Evolutionary conservation across 2,888 invertebrate species (phyloP).

Genomic region (Dasysyrphus albostriatus): DNA sequence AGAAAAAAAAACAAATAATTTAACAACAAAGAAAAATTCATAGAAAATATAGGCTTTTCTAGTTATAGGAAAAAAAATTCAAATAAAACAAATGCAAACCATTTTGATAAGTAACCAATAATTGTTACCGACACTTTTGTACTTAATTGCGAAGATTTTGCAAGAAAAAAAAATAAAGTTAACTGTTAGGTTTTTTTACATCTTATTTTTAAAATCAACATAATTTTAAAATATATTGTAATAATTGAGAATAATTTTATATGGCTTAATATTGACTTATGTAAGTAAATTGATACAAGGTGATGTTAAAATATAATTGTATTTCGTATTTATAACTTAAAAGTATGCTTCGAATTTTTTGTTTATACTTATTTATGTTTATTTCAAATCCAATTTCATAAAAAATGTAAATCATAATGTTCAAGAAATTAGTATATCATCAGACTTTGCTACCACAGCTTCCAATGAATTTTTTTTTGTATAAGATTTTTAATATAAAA

Average conservation of each 20-base stretch:
- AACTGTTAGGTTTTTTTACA: constrained; percentile 40
- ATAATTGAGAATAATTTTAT: constrained; percentile 9
- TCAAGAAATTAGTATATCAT: background rate
- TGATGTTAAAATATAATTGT: background rate
- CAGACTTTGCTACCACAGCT: constrained; percentile 22
- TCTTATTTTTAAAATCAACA: constrained; percentile 11
- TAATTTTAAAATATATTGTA: background rate
- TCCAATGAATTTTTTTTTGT: constrained; percentile 27
- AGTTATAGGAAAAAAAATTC: constrained; percentile 44
- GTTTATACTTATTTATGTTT: background rate
- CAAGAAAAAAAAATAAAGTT: constrained; percentile 47
- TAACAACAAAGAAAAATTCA: constrained; percentile 53
- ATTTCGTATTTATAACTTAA: background rate
- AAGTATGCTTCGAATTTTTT: constrained; percentile 36
- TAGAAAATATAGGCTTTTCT: constrained; percentile 67
- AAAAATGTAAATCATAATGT: background rate
- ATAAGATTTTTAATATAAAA: constrained; percentile 34
- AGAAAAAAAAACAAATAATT: constrained; percentile 36
- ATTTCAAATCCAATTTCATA: constrained; percentile 6
- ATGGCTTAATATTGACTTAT: constrained; percentile 12
- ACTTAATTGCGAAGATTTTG: constrained; percentile 70
- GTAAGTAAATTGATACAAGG: background rate
- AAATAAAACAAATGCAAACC: constrained; percentile 34
- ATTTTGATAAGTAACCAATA: constrained; percentile 70
- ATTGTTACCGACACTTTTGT: constrained; percentile 68